Evolutionary conservation across 2,113 vertebrate species (phyloP).

Genomic region (Pterocles orientalis): DNA sequence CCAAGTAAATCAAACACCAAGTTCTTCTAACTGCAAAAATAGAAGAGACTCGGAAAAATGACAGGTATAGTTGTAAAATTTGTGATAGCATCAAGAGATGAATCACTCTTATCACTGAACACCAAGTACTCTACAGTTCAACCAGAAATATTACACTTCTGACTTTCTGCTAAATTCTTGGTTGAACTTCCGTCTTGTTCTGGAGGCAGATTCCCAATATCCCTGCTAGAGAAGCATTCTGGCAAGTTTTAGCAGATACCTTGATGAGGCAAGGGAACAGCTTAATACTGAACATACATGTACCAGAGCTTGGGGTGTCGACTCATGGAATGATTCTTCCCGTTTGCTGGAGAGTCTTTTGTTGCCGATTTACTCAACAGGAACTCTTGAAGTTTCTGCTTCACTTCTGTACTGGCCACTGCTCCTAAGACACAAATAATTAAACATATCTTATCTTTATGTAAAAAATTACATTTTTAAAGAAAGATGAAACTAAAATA

Average conservation of each 20-base stretch:
- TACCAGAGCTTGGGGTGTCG: slow-evolving; percentile 96
- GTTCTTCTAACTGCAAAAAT: not conserved
- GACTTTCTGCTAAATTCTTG: not conserved
- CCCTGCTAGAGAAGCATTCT: not conserved
- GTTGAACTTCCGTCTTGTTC: not conserved
- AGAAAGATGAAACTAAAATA: not conserved
- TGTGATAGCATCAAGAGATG: not conserved
- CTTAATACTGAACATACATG: slow-evolving; percentile 82
- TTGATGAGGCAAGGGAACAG: not conserved
- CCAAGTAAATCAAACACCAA: not conserved
- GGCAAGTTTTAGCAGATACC: not conserved
- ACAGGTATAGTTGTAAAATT: not conserved
- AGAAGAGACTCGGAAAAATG: not conserved
- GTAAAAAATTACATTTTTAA: not conserved
- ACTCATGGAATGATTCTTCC: slow-evolving; percentile 85
- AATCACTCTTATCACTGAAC: not conserved
- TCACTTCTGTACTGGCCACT: slow-evolving; percentile 96
- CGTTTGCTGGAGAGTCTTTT: slow-evolving; percentile 87
- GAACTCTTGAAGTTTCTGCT: slow-evolving; percentile 99
- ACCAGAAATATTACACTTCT: not conserved
- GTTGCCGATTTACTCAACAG: slow-evolving; percentile 94
- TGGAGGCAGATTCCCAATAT: not conserved
- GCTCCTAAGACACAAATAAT: slow-evolving; percentile 84
- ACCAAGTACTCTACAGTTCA: not conserved
- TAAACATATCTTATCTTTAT: not conserved